Conservation (phyloP, 2,888 invertebrate species). For the Tetheella fluctuosa region DNA sequence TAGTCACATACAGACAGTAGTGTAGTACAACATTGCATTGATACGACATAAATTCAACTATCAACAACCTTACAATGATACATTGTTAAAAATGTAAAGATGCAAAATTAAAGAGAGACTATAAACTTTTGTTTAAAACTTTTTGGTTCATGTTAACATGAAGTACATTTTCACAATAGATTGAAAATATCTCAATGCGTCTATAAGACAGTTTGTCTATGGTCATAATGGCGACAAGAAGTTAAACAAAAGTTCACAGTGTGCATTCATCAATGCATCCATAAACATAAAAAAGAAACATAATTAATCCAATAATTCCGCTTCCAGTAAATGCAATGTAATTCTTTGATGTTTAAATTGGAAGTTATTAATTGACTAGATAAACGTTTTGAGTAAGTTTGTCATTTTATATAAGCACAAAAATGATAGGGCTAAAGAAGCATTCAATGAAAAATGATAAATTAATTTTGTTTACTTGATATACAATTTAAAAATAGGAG, state of each 20-base stretch:
- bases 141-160: too few relatives aligned
- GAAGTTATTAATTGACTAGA: slow-evolving; percentile 29
- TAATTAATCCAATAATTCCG: not conserved
- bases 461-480: not conserved
- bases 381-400: slow-evolving; percentile 24
- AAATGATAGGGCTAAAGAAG: slow-evolving; percentile 7
- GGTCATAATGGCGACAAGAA: too few relatives aligned
- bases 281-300: not conserved
- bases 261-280: not conserved
- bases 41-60: not conserved
- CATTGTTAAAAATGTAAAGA: not conserved
- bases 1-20: not conserved
- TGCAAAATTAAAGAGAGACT: not conserved
- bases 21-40: not conserved
- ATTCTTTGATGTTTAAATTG: slow-evolving; percentile 18
- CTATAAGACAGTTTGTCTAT: too few relatives aligned
- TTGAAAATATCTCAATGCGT: too few relatives aligned
- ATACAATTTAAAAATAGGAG: not conserved
- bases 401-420: slow-evolving; percentile 6
- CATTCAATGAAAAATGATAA: not conserved
- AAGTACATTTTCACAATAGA: too few relatives aligned
- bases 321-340: slow-evolving; percentile 13
- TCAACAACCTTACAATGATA: not conserved
- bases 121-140: not conserved
- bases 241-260: too few relatives aligned